Conservation (phyloP, 2,113 vertebrate genomes). For the Gnathonemus longibarbis region DNA sequence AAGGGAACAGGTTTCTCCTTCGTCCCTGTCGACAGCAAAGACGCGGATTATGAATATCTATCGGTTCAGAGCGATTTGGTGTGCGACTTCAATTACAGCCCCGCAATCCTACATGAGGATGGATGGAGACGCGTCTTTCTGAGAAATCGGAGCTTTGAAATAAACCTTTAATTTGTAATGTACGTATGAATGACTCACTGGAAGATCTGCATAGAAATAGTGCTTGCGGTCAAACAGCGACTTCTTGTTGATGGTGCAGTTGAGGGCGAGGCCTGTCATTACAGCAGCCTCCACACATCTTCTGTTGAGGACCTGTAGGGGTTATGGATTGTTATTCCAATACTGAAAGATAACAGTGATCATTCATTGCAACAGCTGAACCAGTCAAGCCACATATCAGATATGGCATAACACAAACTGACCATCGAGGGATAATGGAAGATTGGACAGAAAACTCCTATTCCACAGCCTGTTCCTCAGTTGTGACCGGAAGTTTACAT, state of each 20-base stretch:
- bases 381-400: background rate
- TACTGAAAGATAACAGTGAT: background rate
- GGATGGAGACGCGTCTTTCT: background rate
- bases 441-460: background rate
- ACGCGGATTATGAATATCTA: background rate
- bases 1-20: constrained; percentile 23
- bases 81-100: background rate
- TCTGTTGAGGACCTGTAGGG: constrained; percentile 81
- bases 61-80: background rate
- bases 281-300: constrained; percentile 92
- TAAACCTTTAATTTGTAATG: background rate
- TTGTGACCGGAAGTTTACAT: too few relatives aligned
- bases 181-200: constrained; percentile 67
- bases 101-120: background rate
- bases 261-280: constrained; percentile 86
- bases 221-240: constrained; percentile 97
- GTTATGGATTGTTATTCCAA: background rate
- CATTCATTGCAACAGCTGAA: background rate
- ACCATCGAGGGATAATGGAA: background rate
- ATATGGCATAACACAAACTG: background rate
- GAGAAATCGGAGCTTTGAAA: background rate
- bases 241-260: constrained; percentile 86
- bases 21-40: constrained; percentile 22
- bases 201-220: constrained; percentile 97
- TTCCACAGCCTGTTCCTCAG: background rate